These are phyloP conservation scores for Podabrus alpinus DNA, from an alignment of 2,888 invertebrate species.

Conservation along the genomic window DNA sequence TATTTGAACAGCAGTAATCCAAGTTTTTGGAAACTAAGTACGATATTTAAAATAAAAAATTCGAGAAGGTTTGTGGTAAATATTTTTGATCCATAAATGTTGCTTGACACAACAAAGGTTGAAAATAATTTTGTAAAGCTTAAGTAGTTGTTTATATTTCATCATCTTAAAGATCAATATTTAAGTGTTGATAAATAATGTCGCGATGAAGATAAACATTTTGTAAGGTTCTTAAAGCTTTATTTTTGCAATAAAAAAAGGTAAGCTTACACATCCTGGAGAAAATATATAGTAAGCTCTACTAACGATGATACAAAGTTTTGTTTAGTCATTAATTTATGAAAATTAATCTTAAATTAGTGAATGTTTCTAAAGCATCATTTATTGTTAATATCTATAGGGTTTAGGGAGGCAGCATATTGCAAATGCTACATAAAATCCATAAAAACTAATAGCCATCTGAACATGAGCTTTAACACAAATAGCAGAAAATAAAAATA, in stretches of 20 bases:
- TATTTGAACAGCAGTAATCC: no score
- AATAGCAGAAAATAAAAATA: background rate
- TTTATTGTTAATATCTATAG: background rate
- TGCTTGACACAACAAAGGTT: no score
- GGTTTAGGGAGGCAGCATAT: background rate
- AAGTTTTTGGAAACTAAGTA: no score
- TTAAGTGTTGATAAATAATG: no score
- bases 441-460: background rate
- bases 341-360: background rate
- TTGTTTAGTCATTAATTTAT: background rate
- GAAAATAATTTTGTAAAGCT: no score
- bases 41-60: no score
- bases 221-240: background rate
- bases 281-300: background rate
- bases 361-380: background rate
- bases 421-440: background rate
- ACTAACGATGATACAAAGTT: background rate
- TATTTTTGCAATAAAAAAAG: background rate
- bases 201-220: background rate
- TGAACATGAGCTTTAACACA: background rate
- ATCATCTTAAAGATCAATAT: no score
- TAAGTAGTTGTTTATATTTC: no score
- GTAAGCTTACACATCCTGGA: background rate
- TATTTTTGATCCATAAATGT: no score
- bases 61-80: no score